A percentile compares a stretch with the other conserved stretches of the same genome.
phyloP scores from a whole-genome alignment of 2,888 invertebrate genomes.

The Endotricha flammealis region DNA sequence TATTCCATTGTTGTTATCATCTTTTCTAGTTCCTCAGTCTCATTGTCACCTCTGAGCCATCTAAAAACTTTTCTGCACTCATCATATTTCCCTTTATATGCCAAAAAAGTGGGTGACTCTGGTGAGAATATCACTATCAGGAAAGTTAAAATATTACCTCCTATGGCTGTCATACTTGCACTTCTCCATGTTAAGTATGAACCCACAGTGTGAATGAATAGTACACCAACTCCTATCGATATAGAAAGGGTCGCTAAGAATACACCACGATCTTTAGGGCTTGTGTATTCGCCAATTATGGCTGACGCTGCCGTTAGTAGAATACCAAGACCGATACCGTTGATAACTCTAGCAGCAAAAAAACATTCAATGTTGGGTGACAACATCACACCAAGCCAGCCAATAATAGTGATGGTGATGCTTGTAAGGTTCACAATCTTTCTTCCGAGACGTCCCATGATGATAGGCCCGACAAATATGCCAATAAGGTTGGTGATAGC shows the following conservation, averaged over 20 bases:
- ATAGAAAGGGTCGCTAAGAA: conserved; percentile 71
- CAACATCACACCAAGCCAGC: conserved; percentile 56
- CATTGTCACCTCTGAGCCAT: conserved; percentile 58
- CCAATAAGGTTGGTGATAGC: too few species aligned
- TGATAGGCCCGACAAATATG: conserved; percentile 20
- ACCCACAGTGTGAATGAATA: conserved; percentile 64
- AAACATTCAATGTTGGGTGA: conserved; percentile 35
- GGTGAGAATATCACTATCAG: conserved; percentile 36
- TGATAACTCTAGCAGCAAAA: conserved; percentile 27
- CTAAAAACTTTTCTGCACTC: conserved; percentile 69
- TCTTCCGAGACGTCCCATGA: conserved; percentile 67
- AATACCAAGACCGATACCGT: conserved; percentile 58
- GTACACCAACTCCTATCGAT: conserved; percentile 48
- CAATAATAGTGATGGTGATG: conserved; percentile 51
- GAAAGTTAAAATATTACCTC: conserved; percentile 47
- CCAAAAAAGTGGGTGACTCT: conserved; percentile 79
- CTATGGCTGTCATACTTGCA: conserved; percentile 52
- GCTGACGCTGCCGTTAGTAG: conserved; percentile 49
- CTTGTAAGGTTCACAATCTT: conserved; percentile 53
- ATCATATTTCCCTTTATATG: conserved; percentile 56
- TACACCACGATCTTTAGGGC: conserved; percentile 72
- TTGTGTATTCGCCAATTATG: conserved; percentile 62
- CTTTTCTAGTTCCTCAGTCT: conserved; percentile 43
- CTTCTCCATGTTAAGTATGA: conserved; percentile 65
- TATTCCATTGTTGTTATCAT: conserved; percentile 25